Percentiles rank a stretch among this genome's conserved stretches.
These are phyloP conservation scores for Myoxocephalus aenaeus DNA, from an alignment of 2,797 vertebrate genomes.

Conservation along the genomic window DNA sequence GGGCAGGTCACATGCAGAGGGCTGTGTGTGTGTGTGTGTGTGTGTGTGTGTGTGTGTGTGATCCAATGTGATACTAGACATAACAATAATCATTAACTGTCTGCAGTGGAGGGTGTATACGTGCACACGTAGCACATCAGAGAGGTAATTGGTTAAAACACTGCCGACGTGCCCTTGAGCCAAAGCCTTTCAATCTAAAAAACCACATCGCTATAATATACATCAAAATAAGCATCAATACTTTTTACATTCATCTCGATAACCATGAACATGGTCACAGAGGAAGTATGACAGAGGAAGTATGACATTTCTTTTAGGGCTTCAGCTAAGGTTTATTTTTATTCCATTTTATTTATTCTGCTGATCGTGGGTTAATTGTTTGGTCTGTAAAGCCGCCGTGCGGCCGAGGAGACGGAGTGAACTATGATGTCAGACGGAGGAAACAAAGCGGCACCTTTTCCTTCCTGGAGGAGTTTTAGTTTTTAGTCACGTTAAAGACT, in stretches of 20 bases:
- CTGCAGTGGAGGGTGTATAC: conserved; percentile 17
- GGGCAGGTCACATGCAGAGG: conserved; percentile 57
- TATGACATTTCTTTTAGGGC: background rate
- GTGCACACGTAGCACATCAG: background rate
- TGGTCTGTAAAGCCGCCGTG: too few species aligned
- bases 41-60: conserved; percentile 29
- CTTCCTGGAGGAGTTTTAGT: too few species aligned
- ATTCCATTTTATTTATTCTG: too few species aligned
- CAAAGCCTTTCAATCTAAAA: background rate
- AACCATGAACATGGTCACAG: too few species aligned
- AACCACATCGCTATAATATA: background rate
- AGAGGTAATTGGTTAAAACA: background rate
- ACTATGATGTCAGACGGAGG: too few species aligned
- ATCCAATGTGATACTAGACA: conserved; percentile 58
- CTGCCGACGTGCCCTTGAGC: conserved; percentile 5
- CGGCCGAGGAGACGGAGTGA: too few species aligned
- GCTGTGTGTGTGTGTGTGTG: conserved; percentile 17
- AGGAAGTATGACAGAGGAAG: too few species aligned
- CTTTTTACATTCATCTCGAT: too few species aligned
- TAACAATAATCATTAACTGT: conserved; percentile 62
- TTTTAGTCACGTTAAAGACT: too few species aligned
- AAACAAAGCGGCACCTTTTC: too few species aligned
- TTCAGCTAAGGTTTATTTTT: too few species aligned
- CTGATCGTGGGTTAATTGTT: too few species aligned
- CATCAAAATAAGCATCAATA: background rate